Base-by-base conservation (phyloP, 2,113 vertebrate species). In the Maccullochella peelii region DNA sequence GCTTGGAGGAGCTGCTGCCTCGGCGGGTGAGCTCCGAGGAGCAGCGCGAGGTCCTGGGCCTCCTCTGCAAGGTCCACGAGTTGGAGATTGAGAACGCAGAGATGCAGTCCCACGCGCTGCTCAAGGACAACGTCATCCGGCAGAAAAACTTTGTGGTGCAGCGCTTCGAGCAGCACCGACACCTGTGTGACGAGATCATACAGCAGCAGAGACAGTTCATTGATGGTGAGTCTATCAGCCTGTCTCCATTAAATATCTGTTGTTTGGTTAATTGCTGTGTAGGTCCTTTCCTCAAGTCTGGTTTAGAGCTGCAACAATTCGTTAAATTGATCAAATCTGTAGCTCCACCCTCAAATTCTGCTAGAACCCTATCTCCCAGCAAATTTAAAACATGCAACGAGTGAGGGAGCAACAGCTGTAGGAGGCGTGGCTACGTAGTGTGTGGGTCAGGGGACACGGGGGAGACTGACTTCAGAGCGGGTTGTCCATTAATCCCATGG, bases 201-300 rank as follows among this genome's bases (percentile, higher is more conserved):
- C 96, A 95, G 90, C 96, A 96, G 89, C 97, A 98, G 93, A 89
- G 95, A 40, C 96, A 94, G 91, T 92, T 98, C 84, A 98, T 98
- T 0, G 58, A 95, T 0, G 97, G 97, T 98, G 90, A 58, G 94
- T 73, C 9, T 5, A 8, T 47, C 18, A 20, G 14, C 1, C 49
- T 52, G 15, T 47, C 42, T 27, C 7, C 11, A 36, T 25, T 30
- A 23, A 10, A n/a, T 30, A 75, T 14, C 0, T 36, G 5, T 61
- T 47, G 57, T 8, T 23, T 38, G 20, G n/a, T 8, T 44, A 1
- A 21, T 7, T 36, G 49, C 6, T 54, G 20, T 54, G 27, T 38
- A 38, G 3, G 2, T 71, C n/a, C 10, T 57, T 57, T 38, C 3
- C 21, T 40, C 68, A 36, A 33, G 44, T 27, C 27, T 49, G 44